Evolutionary conservation across 2,888 invertebrate genomes (phyloP), one percentile per base, ranked within the genome.

Genomic region (Rotaria sp.): DNA sequence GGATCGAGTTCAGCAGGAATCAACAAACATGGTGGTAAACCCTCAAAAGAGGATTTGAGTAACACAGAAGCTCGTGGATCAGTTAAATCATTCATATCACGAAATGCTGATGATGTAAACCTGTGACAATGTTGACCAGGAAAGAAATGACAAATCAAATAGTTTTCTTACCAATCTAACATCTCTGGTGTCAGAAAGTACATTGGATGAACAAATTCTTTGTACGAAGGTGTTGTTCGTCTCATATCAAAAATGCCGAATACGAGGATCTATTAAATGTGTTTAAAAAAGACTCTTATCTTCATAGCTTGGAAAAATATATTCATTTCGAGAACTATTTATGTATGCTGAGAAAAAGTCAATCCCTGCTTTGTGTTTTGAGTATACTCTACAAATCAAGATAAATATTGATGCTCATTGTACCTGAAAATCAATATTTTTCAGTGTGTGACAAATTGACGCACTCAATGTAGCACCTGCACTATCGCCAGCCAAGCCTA

Each of bases 1-100:
- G 89, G 89, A 84, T 90, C 90, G 74, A 89, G 87, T 85, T 90
- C 90, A 11, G 90, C 90, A 11, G 90, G 88, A 45, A 90, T 88
- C 11, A 90, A 87, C 38, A 90, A 87, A 21, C 89, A 89, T 1
- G 90, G 89, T 21, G 90, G 90, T 55, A 89, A 88, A 26, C 88
- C 87, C 24, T 88, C 88, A 86, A 90, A 89, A 50, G 88, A 88
- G 55, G 88, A 87, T 84, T n/a, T 88, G 88, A 87, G 85, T 18
- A 87, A 41, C 11, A 88, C 88, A 18, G 89, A 89, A 26, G 88
- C 88, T 15, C 35, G 30, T 35, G 67, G 18, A 67, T 67, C 67
- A 35, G 13, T 35, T 35, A 67, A 67, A 35, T 67, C 67, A 18
- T 67, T 67, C 35, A 5, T 35, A 67, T 67, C 67, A 35, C n/a